Conservation (phyloP, 1,140 invertebrate species). For the Bombus consobrinus region DNA sequence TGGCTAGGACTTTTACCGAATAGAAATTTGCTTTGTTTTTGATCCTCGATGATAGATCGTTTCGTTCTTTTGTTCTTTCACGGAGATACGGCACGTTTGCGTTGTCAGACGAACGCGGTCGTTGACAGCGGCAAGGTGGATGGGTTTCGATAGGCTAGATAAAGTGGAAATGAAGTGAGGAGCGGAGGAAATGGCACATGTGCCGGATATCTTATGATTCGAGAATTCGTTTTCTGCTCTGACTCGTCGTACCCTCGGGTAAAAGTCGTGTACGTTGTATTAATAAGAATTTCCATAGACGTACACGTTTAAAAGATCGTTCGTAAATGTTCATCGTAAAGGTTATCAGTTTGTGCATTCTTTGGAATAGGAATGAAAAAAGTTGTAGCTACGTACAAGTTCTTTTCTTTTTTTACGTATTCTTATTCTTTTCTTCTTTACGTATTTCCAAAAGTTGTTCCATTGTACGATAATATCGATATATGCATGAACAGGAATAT, state of each 20-base stretch:
- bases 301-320: background rate
- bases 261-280: background rate
- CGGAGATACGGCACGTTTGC: conserved; percentile 12
- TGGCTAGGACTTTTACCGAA: background rate
- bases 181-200: background rate
- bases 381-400: too few relatives aligned
- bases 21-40: too few relatives aligned
- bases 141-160: background rate
- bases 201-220: background rate
- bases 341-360: too few relatives aligned
- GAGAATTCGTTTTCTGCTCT: background rate
- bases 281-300: background rate
- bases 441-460: too few relatives aligned
- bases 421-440: too few relatives aligned
- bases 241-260: background rate
- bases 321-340: too few relatives aligned
- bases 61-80: background rate
- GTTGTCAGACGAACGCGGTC: conserved; percentile 9
- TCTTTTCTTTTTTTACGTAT: too few relatives aligned
- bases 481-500: too few relatives aligned
- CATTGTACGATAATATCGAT: too few relatives aligned
- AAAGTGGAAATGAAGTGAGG: conserved; percentile 11
- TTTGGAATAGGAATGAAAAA: too few relatives aligned
- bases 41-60: background rate
- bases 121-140: background rate